Evolutionary conservation across 2,113 vertebrate species (phyloP).

Genomic region (Prolemur simus): DNA sequence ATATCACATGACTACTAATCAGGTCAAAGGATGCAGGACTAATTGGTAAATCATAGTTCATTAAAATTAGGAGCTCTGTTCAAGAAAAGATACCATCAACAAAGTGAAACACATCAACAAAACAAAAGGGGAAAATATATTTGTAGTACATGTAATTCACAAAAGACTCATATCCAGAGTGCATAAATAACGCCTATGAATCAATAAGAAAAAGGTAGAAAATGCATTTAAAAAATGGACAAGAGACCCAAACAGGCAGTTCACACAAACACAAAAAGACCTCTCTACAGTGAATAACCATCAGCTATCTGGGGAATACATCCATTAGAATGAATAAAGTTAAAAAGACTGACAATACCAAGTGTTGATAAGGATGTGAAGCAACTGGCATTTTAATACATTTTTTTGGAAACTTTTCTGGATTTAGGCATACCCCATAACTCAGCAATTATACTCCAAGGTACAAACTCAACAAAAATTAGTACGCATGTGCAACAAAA

Average conservation of each 20-base stretch:
- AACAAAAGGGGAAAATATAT: not conserved
- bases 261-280: not conserved
- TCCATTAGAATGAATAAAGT: not conserved
- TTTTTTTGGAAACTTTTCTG: not conserved
- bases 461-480: not conserved
- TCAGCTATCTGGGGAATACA: not conserved
- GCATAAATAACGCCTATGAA: not conserved
- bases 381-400: not conserved
- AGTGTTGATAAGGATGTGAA: not conserved
- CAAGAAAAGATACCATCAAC: not conserved
- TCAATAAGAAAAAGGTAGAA: not conserved
- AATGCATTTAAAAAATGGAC: not conserved
- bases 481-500: not conserved
- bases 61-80: not conserved
- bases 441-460: not conserved
- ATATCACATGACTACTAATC: not conserved
- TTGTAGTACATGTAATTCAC: not conserved
- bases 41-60: not conserved
- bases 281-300: not conserved
- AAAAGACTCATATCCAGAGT: not conserved
- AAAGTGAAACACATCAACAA: not conserved
- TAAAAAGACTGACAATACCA: not conserved
- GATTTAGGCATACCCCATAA: not conserved
- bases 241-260: not conserved
- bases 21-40: not conserved